These are phyloP conservation scores for Julus scandinavius DNA, from an alignment of 2,888 invertebrate species.

Conservation along the genomic window DNA sequence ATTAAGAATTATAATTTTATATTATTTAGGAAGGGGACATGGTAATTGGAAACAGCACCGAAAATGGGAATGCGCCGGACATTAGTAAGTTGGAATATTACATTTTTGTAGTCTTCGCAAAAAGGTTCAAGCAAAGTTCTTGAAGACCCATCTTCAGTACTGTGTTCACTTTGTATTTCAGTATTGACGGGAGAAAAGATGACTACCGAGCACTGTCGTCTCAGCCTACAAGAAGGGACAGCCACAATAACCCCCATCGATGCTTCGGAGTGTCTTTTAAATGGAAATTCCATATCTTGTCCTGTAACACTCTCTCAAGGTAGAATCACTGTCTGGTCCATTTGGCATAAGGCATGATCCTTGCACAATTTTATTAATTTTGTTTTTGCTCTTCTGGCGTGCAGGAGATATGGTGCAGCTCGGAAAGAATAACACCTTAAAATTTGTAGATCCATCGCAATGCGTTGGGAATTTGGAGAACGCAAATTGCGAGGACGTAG, in stretches of 20 bases:
- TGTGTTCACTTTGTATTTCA: background rate
- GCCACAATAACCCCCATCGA: background rate
- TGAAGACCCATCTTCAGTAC: background rate
- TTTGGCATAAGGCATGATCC: no score
- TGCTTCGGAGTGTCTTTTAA: background rate
- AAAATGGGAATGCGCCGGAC: background rate
- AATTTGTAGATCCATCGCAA: constrained; percentile 36
- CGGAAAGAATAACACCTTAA: constrained; percentile 40
- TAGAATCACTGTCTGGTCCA: background rate
- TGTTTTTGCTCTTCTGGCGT: background rate
- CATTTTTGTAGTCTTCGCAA: background rate
- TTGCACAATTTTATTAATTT: no score
- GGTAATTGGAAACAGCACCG: background rate
- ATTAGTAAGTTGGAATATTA: constrained; percentile 6
- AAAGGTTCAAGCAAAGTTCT: background rate
- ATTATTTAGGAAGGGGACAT: constrained; percentile 10
- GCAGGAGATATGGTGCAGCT: constrained; percentile 48
- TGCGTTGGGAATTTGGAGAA: background rate
- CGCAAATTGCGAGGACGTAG: background rate
- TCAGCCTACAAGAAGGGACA: background rate
- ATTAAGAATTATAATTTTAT: background rate
- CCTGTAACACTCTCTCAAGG: background rate
- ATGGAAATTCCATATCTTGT: background rate
- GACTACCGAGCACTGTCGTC: background rate
- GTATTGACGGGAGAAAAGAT: constrained; percentile 44